These are phyloP conservation scores for Ciona savignyi DNA, from an alignment of 23 tunicate genomes.

Conservation along the genomic window DNA sequence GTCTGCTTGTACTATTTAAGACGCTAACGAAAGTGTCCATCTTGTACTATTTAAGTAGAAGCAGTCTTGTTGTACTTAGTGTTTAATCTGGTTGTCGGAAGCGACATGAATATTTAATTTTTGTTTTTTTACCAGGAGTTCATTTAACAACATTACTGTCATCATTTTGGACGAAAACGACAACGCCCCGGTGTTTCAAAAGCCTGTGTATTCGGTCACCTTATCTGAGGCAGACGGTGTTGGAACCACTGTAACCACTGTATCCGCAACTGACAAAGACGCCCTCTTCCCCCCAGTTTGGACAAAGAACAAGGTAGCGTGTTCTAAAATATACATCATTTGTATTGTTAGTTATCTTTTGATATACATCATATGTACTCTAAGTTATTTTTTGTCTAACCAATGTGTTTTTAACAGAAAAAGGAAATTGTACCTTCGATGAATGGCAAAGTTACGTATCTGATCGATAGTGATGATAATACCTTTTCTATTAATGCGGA, in stretches of 20 bases:
- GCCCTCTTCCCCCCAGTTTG: slow-evolving; percentile 24
- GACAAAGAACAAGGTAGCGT: slow-evolving; percentile 20
- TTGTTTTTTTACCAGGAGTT: slow-evolving; percentile 30
- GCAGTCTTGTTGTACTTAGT: background rate
- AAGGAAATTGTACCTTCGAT: slow-evolving; percentile 26
- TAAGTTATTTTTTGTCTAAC: background rate
- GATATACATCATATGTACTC: too few relatives aligned
- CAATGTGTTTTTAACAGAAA: slow-evolving; percentile 1
- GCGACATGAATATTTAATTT: background rate
- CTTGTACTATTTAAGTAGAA: background rate
- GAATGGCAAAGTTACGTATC: slow-evolving; percentile 52
- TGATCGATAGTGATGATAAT: slow-evolving; percentile 17
- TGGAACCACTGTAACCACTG: slow-evolving; percentile 44
- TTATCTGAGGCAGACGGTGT: slow-evolving; percentile 45
- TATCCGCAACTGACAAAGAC: slow-evolving; percentile 62
- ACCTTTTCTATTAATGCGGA: slow-evolving; percentile 26
- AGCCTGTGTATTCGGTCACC: slow-evolving; percentile 28
- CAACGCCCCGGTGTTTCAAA: slow-evolving; percentile 42
- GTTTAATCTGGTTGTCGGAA: background rate
- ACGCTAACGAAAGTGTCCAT: background rate
- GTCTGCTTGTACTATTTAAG: too few relatives aligned
- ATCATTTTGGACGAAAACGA: slow-evolving; percentile 69
- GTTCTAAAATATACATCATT: too few relatives aligned
- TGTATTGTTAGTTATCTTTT: too few relatives aligned
- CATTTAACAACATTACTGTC: slow-evolving; percentile 27